Percentiles rank a stretch among this genome's conserved stretches.
phyloP scores from a whole-genome alignment of 2,113 vertebrate genomes.

The Poicephalus gulielmi region DNA sequence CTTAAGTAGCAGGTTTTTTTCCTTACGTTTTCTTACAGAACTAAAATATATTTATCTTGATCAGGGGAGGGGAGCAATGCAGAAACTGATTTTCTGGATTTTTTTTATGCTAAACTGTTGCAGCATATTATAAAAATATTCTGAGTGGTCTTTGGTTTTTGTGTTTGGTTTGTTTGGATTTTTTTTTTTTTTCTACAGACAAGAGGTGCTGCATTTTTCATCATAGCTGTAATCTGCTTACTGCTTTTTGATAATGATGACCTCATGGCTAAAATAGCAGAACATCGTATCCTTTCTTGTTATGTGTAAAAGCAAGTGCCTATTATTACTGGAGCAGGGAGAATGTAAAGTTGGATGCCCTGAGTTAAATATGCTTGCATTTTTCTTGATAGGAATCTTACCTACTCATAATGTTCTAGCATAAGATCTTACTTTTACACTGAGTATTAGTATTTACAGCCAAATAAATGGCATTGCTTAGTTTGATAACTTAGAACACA shows the following conservation, averaged over 20 bases:
- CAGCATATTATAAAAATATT: not conserved
- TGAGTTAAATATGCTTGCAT: not conserved
- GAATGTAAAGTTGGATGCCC: not conserved
- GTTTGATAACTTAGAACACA: not conserved
- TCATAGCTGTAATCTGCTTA: conserved; percentile 94
- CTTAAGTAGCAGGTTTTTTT: not conserved
- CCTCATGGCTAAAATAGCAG: conserved; percentile 98
- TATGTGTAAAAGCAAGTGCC: not conserved
- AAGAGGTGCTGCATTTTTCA: conserved; percentile 94
- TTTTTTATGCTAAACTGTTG: not conserved
- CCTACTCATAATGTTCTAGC: not conserved
- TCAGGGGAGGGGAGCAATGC: not conserved
- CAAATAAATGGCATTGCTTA: not conserved
- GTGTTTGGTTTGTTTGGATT: not conserved
- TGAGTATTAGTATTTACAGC: not conserved
- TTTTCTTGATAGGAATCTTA: not conserved
- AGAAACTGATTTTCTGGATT: not conserved
- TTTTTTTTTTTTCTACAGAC: conserved; percentile 76
- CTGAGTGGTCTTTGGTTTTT: rapidly evolving
- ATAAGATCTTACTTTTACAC: not conserved
- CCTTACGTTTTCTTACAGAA: not conserved
- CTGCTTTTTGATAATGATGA: conserved; percentile 98
- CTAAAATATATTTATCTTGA: not conserved
- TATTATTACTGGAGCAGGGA: not conserved
- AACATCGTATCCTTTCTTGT: conserved; percentile 95